Evolutionary conservation across 2,888 invertebrate species (phyloP).

Genomic region (Geotrupes spiniger): DNA sequence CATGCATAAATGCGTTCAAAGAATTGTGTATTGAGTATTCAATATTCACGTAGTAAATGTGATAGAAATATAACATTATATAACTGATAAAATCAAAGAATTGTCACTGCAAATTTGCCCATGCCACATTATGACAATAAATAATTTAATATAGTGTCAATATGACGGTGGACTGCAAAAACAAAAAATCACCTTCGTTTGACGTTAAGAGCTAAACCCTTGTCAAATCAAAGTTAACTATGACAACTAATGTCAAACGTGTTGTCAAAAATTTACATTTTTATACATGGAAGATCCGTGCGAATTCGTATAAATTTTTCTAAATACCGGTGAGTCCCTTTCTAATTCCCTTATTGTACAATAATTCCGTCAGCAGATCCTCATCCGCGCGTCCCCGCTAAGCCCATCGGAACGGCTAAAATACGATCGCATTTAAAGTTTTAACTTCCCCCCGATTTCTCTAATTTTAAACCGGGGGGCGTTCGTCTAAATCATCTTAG

Average conservation of each 20-base stretch:
- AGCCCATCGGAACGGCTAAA: constrained; percentile 10
- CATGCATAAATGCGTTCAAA: no score
- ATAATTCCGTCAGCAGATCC: constrained; percentile 7
- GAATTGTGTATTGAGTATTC: no score
- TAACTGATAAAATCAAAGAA: no score
- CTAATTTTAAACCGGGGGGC: constrained; percentile 2
- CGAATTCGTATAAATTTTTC: constrained; percentile 13
- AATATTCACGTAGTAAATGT: no score
- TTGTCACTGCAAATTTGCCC: no score
- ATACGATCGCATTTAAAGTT: constrained; percentile 18
- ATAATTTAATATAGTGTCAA: no score
- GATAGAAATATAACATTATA: no score
- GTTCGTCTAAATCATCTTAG: constrained; percentile 27
- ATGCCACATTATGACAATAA: no score
- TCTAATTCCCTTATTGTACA: constrained; percentile 4
- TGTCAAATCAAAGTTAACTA: constrained; percentile 13
- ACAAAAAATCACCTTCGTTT: no score
- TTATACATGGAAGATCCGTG: constrained; percentile 17
- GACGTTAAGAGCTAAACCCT: no score
- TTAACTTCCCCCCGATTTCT: constrained; percentile 21
- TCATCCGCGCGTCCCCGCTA: not conserved
- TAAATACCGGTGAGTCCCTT: constrained; percentile 16
- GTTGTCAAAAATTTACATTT: constrained; percentile 16
- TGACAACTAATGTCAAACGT: constrained; percentile 19
- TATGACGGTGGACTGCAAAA: no score